phyloP scores from a whole-genome alignment of 2,888 invertebrate species.

The Drosophila testacea region DNA sequence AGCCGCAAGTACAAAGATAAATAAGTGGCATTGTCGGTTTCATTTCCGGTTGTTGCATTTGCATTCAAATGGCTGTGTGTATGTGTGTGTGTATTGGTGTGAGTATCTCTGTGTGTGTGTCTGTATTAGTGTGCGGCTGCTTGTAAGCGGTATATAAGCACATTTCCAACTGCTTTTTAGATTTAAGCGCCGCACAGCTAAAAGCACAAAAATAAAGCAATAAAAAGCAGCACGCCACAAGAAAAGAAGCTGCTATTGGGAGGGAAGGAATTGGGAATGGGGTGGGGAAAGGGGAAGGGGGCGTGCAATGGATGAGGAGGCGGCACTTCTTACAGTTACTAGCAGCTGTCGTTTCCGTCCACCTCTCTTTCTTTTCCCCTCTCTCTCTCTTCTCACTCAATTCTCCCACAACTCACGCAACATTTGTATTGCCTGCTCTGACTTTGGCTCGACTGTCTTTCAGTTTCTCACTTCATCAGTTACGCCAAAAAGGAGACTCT shows the following conservation, averaged over 20 bases:
- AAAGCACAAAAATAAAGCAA: slow-evolving; percentile 77
- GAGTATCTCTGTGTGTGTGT: slow-evolving; percentile 7
- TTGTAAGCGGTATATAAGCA: slow-evolving; percentile 78
- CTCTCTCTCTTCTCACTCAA: background rate
- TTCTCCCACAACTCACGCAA: background rate
- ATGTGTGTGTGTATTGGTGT: background rate
- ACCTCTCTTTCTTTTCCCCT: background rate
- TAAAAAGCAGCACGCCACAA: slow-evolving; percentile 78
- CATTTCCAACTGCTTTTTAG: slow-evolving; percentile 77
- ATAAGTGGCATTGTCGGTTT: slow-evolving; percentile 81
- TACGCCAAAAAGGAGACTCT: slow-evolving; percentile 78
- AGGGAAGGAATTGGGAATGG: background rate
- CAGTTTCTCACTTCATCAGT: slow-evolving; percentile 81
- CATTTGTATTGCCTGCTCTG: slow-evolving; percentile 64
- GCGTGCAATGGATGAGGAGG: slow-evolving; percentile 2
- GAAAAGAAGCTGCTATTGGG: slow-evolving; percentile 34
- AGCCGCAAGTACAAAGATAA: slow-evolving; percentile 80
- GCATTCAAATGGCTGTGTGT: slow-evolving; percentile 65
- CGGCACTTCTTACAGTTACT: slow-evolving; percentile 49
- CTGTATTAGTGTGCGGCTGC: slow-evolving; percentile 16
- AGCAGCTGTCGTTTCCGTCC: slow-evolving; percentile 70
- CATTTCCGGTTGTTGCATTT: slow-evolving; percentile 80
- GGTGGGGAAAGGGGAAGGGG: background rate
- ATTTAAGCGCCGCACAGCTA: slow-evolving; percentile 65
- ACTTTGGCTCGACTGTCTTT: slow-evolving; percentile 77